Evolutionary conservation across 2,797 vertebrate species (phyloP).

Genomic region (Sebastes nivosus): DNA sequence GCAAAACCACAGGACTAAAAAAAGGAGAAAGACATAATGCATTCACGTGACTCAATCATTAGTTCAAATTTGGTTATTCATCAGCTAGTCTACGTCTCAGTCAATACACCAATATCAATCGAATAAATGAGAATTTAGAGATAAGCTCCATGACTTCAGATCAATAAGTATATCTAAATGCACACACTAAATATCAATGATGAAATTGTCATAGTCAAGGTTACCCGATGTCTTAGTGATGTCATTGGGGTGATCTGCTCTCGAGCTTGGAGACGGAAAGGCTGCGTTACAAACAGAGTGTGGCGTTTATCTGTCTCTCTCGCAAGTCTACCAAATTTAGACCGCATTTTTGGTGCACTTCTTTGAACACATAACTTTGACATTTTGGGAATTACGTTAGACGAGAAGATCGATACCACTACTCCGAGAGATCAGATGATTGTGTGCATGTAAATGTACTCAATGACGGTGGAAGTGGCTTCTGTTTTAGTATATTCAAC

Average conservation of each 20-base stretch:
- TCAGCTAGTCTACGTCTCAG: constrained; percentile 28
- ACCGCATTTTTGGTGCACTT: too few species aligned
- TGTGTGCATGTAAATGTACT: constrained; percentile 12
- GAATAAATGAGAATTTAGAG: constrained; percentile 4
- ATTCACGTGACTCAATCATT: neutral
- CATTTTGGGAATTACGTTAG: neutral
- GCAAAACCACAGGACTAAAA: constrained; percentile 2
- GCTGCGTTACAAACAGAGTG: too few species aligned
- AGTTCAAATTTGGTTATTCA: constrained; percentile 13
- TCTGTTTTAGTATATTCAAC: neutral
- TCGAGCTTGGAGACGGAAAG: too few species aligned
- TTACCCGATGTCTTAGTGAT: too few species aligned
- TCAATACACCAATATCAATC: neutral
- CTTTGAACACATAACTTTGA: neutral
- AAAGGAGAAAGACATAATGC: neutral
- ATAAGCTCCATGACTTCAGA: neutral
- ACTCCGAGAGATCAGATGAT: neutral
- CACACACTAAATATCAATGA: neutral
- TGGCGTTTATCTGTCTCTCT: too few species aligned
- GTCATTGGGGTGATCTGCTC: too few species aligned
- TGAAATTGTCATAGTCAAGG: neutral
- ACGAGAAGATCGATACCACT: neutral
- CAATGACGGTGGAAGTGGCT: neutral
- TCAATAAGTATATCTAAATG: neutral
- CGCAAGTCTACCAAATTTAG: too few species aligned